Base-by-base conservation (phyloP, 2,797 vertebrate species). In the Capromys pilorides region DNA sequence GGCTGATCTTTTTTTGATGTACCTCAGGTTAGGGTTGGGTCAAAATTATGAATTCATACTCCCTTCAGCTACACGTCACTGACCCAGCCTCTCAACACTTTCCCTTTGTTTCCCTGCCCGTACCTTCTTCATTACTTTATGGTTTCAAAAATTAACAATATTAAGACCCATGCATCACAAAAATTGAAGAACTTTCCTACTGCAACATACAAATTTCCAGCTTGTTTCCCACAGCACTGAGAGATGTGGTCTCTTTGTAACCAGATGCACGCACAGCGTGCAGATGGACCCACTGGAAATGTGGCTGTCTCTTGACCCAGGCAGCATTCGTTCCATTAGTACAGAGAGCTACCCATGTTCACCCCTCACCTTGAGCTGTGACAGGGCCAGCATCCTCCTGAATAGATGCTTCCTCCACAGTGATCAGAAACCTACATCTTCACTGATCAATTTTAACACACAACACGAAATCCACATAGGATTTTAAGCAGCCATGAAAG, bases 371-470 rank as follows among this genome's bases (percentile, higher is more conserved):
- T 13, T 13, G 45, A 86, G 36, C 13, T 5, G 26, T 22, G 8
- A 31, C 49, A 1, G 0, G 0, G 26, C 18, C 14, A 4, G 36
- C 13, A 0, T 16, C 24, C 31, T 31, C n/a, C 22, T 7, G 6
- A 14, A 4, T 0, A 39, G 22, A 36, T 10, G 1, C 54, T 24
- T 11, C 13, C 13, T 26, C 51, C n/a, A 7, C 75, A 16, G 16
- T 1, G 12, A 88, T 2, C 33, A 66, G 79, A 61, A 67, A 41
- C 4, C 12, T 24, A 28, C 24, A 39, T 7, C 24, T 22, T 64
- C 28, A 8, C 0, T 59, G n/a, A 77, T 28, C n/a, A 31, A 16
- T 2, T 19, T 59, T 51, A 12, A 62, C 66, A 51, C 33, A 13
- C 4, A 18, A 33, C n/a, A 12, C 26, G 51, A 51, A 71, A 73